phyloP scores from a whole-genome alignment of 2,113 vertebrate genomes.

The Ailuropoda melanoleuca region DNA sequence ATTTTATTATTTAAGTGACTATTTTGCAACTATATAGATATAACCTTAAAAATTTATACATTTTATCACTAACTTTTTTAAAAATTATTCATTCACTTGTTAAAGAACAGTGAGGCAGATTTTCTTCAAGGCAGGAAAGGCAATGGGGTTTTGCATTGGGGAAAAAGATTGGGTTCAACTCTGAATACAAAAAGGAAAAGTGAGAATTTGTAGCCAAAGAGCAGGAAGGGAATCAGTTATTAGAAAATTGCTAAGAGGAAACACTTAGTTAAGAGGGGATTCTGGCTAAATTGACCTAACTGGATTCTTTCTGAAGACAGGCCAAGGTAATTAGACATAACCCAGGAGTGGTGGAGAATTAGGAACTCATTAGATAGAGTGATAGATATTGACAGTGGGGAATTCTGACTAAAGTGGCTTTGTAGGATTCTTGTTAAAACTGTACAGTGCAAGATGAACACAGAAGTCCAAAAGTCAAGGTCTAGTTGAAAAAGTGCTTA shows the following conservation, averaged over 20 bases:
- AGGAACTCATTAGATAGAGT: neutral
- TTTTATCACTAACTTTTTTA: neutral
- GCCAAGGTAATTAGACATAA: neutral
- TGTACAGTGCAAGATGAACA: neutral
- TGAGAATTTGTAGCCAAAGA: neutral
- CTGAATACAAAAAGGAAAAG: neutral
- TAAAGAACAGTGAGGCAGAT: neutral
- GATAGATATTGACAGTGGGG: neutral
- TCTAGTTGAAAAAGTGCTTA: neutral
- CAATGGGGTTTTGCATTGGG: neutral
- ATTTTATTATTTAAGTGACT: neutral
- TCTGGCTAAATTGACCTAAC: neutral
- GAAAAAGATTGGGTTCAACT: neutral
- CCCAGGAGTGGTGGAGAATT: neutral
- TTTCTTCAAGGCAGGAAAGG: neutral
- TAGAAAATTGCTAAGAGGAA: neutral
- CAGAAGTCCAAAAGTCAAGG: neutral
- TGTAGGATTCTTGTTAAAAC: neutral
- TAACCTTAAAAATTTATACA: neutral
- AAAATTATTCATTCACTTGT: neutral
- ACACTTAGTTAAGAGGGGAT: neutral
- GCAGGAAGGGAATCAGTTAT: neutral
- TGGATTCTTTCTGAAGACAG: neutral
- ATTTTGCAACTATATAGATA: neutral
- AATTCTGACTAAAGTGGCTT: neutral